Evolutionary conservation across 1,140 invertebrate species (phyloP), one percentile per base, ranked within the genome.

Genomic region (Phocides pigmalion): DNA sequence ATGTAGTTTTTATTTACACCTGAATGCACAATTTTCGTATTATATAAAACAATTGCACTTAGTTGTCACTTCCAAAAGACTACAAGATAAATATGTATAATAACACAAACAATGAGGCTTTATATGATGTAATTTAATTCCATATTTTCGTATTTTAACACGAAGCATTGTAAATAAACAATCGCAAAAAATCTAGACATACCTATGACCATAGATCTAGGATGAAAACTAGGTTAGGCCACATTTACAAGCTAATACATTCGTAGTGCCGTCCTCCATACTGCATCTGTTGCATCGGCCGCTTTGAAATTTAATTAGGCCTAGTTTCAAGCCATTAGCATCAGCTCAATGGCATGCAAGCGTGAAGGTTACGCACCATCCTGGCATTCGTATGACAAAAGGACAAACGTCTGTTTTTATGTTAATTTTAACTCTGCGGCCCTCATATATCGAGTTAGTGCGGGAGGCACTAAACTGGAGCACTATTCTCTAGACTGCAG

Each of bases 271-370:
- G 53, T 25, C 39, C 53, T 53, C 35, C 19, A 35, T 39, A 53
- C n/a, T n/a, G 14, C 25, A 42, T 56, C 35, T 56, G 20, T 19
- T n/a, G n/a, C n/a, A 41, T 25, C 54, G 37, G 51, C 16, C 37
- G 62, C 62, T 64, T 64, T 56, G 62, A 64, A 64, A 64, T 56
- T 56, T 64, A 64, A 64, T 64, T 64, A 64, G 51, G 54, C 62
- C 62, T 58, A 64, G 51, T 64, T 64, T 42, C 20, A 39, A 54
- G 62, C 37, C 32, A 64, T 64, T 64, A 56, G 44, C 62, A 64
- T 64, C 19, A 37, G 20, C 19, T 32, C 62, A 64, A 64, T 64
- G 62, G 46, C 51, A 64, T 20, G 39, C 46, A 37, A 22, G 47
- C 61, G 28, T 42, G 19, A 62, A 62, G 59, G 59, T 62, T 41